Percentiles rank a stretch among this genome's conserved stretches.
These are phyloP conservation scores for Limnothrissa miodon DNA, from an alignment of 2,113 vertebrate species.

Conservation along the genomic window DNA sequence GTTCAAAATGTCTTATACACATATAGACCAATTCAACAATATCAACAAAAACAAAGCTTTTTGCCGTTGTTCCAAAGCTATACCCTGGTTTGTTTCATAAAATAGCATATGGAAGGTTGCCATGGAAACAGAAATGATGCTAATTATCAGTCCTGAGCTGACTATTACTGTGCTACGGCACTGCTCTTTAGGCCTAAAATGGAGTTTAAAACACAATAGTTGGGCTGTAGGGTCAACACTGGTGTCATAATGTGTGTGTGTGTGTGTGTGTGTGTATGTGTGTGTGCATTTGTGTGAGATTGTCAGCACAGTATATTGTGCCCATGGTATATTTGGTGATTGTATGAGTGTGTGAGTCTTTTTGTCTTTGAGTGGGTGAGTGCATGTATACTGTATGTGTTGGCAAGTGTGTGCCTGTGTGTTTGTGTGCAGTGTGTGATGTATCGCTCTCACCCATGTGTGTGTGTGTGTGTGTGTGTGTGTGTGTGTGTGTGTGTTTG, in stretches of 20 bases:
- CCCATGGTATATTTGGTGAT: neutral
- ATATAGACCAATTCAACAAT: too few species aligned
- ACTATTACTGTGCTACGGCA: too few species aligned
- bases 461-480: constrained; percentile 3
- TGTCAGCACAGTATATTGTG: neutral
- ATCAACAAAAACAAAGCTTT: too few species aligned
- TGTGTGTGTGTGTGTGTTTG: constrained; percentile 38
- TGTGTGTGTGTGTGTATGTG: constrained; percentile 25
- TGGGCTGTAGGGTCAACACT: neutral
- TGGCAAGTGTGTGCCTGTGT: constrained; percentile 10
- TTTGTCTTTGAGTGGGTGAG: constrained; percentile 15
- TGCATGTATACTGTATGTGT: constrained; percentile 25
- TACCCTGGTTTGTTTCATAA: too few species aligned
- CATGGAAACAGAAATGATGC: too few species aligned
- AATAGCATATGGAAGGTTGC: too few species aligned
- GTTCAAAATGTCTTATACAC: too few species aligned
- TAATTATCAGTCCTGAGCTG: too few species aligned
- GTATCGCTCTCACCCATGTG: constrained; percentile 18
- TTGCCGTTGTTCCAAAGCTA: too few species aligned
- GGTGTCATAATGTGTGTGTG: neutral
- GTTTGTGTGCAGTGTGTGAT: constrained; percentile 27
- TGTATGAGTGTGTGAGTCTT: constrained; percentile 23
- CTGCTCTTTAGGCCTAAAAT: too few species aligned
- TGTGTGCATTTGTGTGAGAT: neutral
- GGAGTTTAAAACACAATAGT: neutral